Evolutionary conservation across 1,140 invertebrate species (phyloP).

Genomic region (Linepithema humile): DNA sequence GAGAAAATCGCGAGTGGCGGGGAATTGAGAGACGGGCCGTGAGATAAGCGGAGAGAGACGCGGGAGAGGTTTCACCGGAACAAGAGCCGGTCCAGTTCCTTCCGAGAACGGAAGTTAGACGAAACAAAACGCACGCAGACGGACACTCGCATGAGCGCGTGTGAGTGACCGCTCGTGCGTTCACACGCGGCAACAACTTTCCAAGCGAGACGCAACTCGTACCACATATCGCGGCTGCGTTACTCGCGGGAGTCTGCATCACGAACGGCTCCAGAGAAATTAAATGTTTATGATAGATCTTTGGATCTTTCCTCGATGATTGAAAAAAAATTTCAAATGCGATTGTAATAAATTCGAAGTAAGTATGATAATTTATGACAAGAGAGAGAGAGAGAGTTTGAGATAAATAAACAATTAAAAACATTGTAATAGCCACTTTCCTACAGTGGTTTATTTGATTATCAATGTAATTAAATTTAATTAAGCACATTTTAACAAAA

Average conservation of each 20-base stretch:
- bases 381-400: not conserved
- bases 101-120: conserved; percentile 54
- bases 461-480: not conserved
- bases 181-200: conserved; percentile 52
- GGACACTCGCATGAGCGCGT: not conserved
- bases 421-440: not conserved
- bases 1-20: conserved; percentile 10
- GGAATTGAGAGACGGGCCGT: not conserved
- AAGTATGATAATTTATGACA: not conserved
- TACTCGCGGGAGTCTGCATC: not conserved
- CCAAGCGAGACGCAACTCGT: conserved; percentile 46
- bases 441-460: not conserved
- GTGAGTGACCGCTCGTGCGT: conserved; percentile 38
- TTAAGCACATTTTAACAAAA: not conserved
- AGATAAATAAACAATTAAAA: not conserved
- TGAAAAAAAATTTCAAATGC: not conserved
- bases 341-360: not conserved
- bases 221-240: conserved; percentile 33
- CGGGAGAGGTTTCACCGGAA: conserved; percentile 43
- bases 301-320: not conserved
- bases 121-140: conserved; percentile 30
- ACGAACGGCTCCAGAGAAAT: not conserved
- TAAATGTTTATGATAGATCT: not conserved
- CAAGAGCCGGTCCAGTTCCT: conserved; percentile 56
- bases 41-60: not conserved